Evolutionary conservation across 53 echinoderm and acorn worm species (phyloP), one percentile per base, ranked within the genome.

Genomic region (Arbacia lixula): DNA sequence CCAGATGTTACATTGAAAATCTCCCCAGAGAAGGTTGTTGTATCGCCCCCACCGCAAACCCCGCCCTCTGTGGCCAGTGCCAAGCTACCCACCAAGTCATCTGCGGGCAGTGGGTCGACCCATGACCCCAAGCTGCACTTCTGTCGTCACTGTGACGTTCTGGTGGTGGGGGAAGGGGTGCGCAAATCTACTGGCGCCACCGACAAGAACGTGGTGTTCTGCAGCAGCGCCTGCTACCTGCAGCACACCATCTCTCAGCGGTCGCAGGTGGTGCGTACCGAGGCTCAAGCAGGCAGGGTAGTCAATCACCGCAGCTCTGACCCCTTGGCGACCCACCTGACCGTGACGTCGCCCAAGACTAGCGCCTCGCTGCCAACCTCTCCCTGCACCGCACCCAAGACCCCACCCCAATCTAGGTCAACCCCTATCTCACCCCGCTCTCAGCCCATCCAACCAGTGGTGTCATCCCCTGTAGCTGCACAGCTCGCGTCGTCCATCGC

Each of bases 71-170:
- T 78, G 2, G 39, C 36, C 27, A 4, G 36, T 17, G 39, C 24
- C 26, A 60, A 57, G 40, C 12, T 24, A 16, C 57, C 79, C 39
- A 26, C 30, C 14, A 78, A 78, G 42, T 60, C 79, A 37, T 26
- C 79, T 35, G 36, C 36, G 25, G 36, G 25, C 4, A 24, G 40
- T 60, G 60, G 37, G 12, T 52, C 75, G 31, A 53, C 53, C 22
- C 60, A 57, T 19, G 79, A 78, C 28, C 79, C 79, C 29, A 78
- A 78, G 53, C 79, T 78, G 12, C 79, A 78, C 22, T 95, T 95
- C 87, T 95, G 95, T 83, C 92, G 91, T 50, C 98, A 94, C 86
- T 97, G 98, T 39, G 98, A 97, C 37, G 94, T 94, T 12, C 90
- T 97, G 36, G 91, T 94, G 19, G 83, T 90, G 0, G 94, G 94